phyloP scores from a whole-genome alignment of 2,797 vertebrate genomes.

The Pelodytes ibericus region DNA sequence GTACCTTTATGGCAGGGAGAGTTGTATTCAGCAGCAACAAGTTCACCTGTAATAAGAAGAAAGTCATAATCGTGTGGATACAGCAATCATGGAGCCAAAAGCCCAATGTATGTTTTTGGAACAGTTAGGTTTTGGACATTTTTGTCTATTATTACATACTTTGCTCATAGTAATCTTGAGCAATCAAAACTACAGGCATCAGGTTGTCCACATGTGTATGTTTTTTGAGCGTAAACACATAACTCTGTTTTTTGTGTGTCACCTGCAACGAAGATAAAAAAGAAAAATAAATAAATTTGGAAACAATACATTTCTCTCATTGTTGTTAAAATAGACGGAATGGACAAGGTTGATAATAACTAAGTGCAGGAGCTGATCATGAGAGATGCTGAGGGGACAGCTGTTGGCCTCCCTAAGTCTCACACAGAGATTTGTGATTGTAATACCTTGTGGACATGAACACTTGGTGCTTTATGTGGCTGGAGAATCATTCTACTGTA shows the following conservation, averaged over 20 bases:
- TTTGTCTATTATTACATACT: conserved; percentile 55
- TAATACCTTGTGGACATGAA: too few species aligned
- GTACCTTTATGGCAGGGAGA: conserved; percentile 19
- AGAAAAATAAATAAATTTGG: too few species aligned
- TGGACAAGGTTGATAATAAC: too few species aligned
- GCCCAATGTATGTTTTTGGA: neutral
- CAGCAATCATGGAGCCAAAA: neutral
- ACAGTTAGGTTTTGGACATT: neutral
- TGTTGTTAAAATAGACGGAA: too few species aligned
- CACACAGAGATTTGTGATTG: too few species aligned
- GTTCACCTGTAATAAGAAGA: conserved; percentile 5
- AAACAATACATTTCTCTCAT: too few species aligned
- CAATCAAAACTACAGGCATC: neutral
- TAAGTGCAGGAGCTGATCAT: too few species aligned
- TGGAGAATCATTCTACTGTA: too few species aligned
- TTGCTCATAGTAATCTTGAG: conserved; percentile 30
- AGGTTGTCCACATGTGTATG: conserved; percentile 16
- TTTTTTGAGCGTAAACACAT: neutral
- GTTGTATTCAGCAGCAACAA: neutral
- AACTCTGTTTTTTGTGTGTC: neutral
- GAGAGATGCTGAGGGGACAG: too few species aligned
- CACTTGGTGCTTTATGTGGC: too few species aligned
- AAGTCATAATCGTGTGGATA: neutral
- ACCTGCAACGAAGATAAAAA: neutral
- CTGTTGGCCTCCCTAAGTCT: too few species aligned